A percentile compares a stretch with the other conserved stretches of the same genome.
Conservation (phyloP, 2,797 vertebrate species). For the Pipistrellus pygmaeus region DNA sequence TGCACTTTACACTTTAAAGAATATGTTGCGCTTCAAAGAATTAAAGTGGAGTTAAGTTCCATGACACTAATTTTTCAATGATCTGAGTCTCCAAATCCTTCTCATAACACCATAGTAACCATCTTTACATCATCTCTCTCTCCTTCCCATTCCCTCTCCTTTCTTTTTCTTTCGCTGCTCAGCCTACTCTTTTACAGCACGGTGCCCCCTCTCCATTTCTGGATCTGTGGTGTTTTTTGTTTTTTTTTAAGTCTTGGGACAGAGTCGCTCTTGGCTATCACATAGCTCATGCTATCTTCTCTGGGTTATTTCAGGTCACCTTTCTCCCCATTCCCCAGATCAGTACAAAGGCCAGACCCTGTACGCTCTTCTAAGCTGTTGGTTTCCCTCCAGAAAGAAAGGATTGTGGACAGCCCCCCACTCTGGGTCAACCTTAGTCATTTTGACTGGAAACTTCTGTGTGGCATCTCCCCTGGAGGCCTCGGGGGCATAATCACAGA, state of each 20-base stretch:
- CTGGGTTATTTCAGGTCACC: neutral
- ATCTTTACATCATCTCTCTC: neutral
- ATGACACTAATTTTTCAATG: neutral
- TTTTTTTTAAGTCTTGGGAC: neutral
- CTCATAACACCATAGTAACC: neutral
- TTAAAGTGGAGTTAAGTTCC: constrained; percentile 21
- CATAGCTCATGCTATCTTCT: neutral
- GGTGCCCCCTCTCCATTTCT: neutral
- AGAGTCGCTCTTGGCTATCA: neutral
- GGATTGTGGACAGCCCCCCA: neutral
- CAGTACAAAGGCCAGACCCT: neutral
- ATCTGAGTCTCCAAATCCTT: neutral
- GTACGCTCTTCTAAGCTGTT: neutral
- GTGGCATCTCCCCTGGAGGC: neutral
- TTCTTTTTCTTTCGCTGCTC: neutral
- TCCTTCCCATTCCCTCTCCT: neutral
- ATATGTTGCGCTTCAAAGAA: neutral
- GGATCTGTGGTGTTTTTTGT: neutral
- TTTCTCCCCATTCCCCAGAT: neutral
- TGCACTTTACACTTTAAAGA: neutral
- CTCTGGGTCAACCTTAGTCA: neutral
- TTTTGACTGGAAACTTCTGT: neutral
- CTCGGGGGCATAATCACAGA: neutral
- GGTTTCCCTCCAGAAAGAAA: neutral
- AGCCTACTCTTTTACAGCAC: neutral